Evolutionary conservation across 2,113 vertebrate species (phyloP).

Genomic region (Toxotes jaculatrix): DNA sequence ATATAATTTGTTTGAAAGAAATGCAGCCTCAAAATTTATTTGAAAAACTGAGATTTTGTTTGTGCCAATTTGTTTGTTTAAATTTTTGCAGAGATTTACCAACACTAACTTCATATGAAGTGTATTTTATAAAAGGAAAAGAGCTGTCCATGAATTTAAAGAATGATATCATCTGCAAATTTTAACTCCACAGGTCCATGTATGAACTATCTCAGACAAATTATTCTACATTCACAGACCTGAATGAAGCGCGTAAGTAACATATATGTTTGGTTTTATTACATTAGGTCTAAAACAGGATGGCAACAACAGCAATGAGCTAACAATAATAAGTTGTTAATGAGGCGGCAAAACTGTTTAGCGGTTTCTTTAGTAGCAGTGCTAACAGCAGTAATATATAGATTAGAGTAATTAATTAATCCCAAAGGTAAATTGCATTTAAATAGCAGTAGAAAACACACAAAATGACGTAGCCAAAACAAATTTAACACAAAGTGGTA

Average conservation of each 20-base stretch:
- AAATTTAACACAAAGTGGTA: too few species aligned
- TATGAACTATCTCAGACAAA: background rate
- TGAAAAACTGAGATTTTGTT: constrained; percentile 9
- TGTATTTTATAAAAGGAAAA: background rate
- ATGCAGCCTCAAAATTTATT: background rate
- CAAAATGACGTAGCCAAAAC: too few species aligned
- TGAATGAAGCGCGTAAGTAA: too few species aligned
- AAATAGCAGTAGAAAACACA: too few species aligned
- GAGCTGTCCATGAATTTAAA: background rate
- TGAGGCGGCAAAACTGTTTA: too few species aligned
- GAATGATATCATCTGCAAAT: background rate
- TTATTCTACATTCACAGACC: too few species aligned
- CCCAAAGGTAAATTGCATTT: too few species aligned
- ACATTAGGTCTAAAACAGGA: background rate
- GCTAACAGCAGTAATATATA: too few species aligned
- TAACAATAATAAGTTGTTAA: too few species aligned
- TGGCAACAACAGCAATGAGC: too few species aligned
- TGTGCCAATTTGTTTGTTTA: background rate
- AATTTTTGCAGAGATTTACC: background rate
- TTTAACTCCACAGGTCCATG: background rate
- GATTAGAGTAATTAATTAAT: too few species aligned
- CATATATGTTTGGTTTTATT: background rate
- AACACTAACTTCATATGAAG: background rate
- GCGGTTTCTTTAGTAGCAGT: too few species aligned
- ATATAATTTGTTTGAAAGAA: constrained; percentile 19